These are phyloP conservation scores for Drosophila arawakana DNA, from an alignment of 1,140 invertebrate genomes.

Conservation along the genomic window DNA sequence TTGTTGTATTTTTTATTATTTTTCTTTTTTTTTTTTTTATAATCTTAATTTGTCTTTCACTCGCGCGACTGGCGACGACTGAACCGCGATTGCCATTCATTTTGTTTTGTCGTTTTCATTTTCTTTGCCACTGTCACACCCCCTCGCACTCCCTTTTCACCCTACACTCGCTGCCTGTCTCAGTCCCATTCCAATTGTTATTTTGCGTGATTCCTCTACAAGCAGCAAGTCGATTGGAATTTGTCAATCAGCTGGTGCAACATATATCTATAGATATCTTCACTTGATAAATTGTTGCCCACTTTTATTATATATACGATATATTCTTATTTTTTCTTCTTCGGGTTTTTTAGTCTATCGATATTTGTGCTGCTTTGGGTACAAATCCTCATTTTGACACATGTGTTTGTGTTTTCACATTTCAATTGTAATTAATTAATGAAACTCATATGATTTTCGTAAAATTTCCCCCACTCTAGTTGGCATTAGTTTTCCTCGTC, in stretches of 20 bases:
- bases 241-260: conserved; percentile 49
- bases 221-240: conserved; percentile 38
- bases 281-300: conserved; percentile 58
- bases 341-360: not conserved
- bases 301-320: conserved; percentile 40
- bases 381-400: not conserved
- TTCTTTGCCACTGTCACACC: conserved; percentile 18
- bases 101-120: conserved; percentile 65
- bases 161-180: not conserved
- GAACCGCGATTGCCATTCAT: conserved; percentile 74
- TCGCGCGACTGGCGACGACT: conserved; percentile 68
- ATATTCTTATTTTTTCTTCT: not conserved
- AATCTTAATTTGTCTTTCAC: conserved; percentile 83
- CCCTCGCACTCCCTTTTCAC: not conserved
- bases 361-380: conserved; percentile 3
- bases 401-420: not conserved
- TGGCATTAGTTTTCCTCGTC: conserved; percentile 17
- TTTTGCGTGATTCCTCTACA: conserved; percentile 35
- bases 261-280: not conserved
- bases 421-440: conserved; percentile 16
- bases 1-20: conserved; percentile 61
- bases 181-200: conserved; percentile 26
- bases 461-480: not conserved
- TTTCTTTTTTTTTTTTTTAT: conserved; percentile 79
- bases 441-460: conserved; percentile 28